Percentiles rank a stretch among this genome's conserved stretches.
Conservation (phyloP, 2,888 invertebrate genomes). For the Colletes collaris region DNA sequence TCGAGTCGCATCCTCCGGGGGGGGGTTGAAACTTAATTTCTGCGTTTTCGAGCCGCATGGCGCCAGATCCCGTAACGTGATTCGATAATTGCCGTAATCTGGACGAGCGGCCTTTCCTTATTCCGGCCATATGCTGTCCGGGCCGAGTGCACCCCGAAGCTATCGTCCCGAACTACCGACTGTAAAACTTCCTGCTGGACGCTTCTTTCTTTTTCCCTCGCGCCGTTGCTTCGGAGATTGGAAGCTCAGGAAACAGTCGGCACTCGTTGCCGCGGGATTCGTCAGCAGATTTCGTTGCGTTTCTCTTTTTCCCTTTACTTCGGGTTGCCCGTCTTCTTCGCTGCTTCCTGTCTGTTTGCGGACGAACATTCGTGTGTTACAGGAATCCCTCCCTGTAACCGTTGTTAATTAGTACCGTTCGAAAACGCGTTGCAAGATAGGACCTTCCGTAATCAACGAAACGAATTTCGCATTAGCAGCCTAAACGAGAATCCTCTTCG, state of each 20-base stretch:
- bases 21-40: constrained; percentile 36
- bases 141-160: constrained; percentile 66
- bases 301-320: not conserved
- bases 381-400: not conserved
- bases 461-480: too few species aligned
- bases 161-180: constrained; percentile 71
- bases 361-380: not conserved
- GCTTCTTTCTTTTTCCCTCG: constrained; percentile 30
- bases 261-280: constrained; percentile 1
- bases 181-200: constrained; percentile 73
- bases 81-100: constrained; percentile 79
- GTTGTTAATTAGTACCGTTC: not conserved
- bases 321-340: not conserved
- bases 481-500: too few species aligned
- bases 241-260: constrained; percentile 27
- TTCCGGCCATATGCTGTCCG: constrained; percentile 73
- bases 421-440: too few species aligned
- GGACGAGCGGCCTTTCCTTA: constrained; percentile 70
- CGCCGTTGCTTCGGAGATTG: constrained; percentile 16
- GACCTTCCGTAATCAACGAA: too few species aligned
- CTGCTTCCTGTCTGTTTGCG: not conserved
- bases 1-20: constrained; percentile 7
- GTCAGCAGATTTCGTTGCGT: constrained; percentile 15
- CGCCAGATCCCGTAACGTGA: constrained; percentile 67
- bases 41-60: constrained; percentile 44